Evolutionary conservation across 2,113 vertebrate genomes (phyloP).

Genomic region (Alethe castanea): DNA sequence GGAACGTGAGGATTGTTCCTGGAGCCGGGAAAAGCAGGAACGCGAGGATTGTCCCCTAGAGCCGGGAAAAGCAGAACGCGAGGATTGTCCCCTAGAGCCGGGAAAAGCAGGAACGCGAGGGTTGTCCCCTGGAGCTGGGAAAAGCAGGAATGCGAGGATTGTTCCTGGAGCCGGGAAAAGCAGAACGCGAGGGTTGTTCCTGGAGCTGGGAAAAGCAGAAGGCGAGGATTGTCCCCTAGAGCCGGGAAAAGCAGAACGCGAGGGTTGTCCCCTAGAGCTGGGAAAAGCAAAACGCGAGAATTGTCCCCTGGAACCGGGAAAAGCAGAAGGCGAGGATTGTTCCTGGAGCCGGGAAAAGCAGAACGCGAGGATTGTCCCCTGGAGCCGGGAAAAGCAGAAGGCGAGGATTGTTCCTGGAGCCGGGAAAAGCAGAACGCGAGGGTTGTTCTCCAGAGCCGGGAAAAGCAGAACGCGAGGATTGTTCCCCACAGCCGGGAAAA

Average conservation of each 20-base stretch:
- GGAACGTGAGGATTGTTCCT: background rate
- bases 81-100: no score
- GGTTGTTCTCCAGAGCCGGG: background rate
- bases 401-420: conserved; percentile 4
- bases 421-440: background rate
- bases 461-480: background rate
- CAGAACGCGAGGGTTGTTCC: background rate
- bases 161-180: no score
- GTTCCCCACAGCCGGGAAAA: no score
- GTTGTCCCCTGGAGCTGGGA: background rate
- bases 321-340: conserved; percentile 29
- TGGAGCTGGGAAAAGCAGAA: background rate
- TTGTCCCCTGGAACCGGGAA: background rate
- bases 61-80: background rate
- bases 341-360: background rate
- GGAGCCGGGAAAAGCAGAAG: background rate
- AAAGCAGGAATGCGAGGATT: background rate
- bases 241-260: background rate
- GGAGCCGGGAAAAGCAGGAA: no score
- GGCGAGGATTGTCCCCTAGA: no score
- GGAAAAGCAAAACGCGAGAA: no score
- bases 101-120: no score
- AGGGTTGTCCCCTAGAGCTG: background rate
- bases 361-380: conserved; percentile 17
- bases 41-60: no score